A percentile compares a stretch with the other conserved stretches of the same genome.
Evolutionary conservation across 2,888 invertebrate species (phyloP).

Genomic region (Heliconius sara): DNA sequence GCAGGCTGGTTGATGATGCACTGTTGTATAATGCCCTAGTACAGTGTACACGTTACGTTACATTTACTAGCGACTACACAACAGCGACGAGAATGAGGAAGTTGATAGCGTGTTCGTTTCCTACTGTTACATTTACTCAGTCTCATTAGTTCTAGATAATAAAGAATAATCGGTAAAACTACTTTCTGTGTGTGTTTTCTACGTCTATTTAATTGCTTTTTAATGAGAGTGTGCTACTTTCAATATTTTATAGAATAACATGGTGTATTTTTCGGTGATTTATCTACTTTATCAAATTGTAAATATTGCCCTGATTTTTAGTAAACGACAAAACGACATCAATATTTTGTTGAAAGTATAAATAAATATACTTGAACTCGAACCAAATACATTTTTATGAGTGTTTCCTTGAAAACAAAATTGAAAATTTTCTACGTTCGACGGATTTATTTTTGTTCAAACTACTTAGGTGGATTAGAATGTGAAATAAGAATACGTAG

Average conservation of each 20-base stretch:
- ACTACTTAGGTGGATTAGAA: background rate
- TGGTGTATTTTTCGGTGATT: background rate
- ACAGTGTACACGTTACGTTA: constrained; percentile 63
- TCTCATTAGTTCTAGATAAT: constrained; percentile 57
- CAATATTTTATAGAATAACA: background rate
- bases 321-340: constrained; percentile 50
- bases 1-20: constrained; percentile 54
- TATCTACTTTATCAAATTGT: constrained; percentile 47
- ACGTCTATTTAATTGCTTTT: constrained; percentile 18
- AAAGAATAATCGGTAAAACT: constrained; percentile 43
- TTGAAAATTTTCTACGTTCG: constrained; percentile 26
- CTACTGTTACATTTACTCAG: constrained; percentile 74
- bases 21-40: constrained; percentile 64
- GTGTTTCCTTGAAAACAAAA: constrained; percentile 48
- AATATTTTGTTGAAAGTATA: constrained; percentile 58
- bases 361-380: constrained; percentile 65
- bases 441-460: background rate
- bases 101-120: constrained; percentile 63
- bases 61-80: constrained; percentile 66
- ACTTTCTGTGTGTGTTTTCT: constrained; percentile 38
- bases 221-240: constrained; percentile 1
- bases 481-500: background rate
- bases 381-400: constrained; percentile 72
- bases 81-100: constrained; percentile 75
- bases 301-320: constrained; percentile 59